Conservation (phyloP, 2,888 invertebrate species). For the Microchrysa polita region DNA sequence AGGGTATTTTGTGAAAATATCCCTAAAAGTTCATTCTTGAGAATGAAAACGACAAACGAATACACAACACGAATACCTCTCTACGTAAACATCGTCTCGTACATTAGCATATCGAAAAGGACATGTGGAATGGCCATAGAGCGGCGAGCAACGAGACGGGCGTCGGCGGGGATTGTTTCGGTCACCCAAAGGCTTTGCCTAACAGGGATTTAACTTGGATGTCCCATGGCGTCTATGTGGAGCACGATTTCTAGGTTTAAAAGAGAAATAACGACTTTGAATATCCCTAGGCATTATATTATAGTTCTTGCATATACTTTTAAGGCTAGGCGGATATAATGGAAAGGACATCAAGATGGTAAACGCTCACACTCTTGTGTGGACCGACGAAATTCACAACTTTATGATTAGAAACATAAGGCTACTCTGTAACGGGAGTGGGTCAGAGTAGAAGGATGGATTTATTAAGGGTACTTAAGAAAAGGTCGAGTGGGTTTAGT, state of each 20-base stretch:
- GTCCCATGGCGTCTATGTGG: constrained; percentile 2
- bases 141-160: too few species aligned
- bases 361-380: neutral
- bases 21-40: constrained; percentile 28
- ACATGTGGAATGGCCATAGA: neutral
- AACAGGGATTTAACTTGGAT: constrained; percentile 44
- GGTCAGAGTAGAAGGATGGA: constrained; percentile 42
- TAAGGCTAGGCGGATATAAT: neutral
- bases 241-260: constrained; percentile 34
- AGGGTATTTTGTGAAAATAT: constrained; percentile 44
- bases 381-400: constrained; percentile 41
- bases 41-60: constrained; percentile 21
- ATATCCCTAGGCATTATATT: constrained; percentile 26
- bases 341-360: neutral
- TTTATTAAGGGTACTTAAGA: constrained; percentile 43
- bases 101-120: constrained; percentile 19
- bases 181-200: constrained; percentile 47
- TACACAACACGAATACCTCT: constrained; percentile 13
- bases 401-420: constrained; percentile 50
- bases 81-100: neutral
- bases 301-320: constrained; percentile 29
- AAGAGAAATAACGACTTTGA: constrained; percentile 42
- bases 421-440: constrained; percentile 37
- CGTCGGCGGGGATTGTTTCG: constrained; percentile 8
- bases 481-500: constrained; percentile 41